Conservation (phyloP, 2,113 vertebrate species). For the Ramphastos sulfuratus region DNA sequence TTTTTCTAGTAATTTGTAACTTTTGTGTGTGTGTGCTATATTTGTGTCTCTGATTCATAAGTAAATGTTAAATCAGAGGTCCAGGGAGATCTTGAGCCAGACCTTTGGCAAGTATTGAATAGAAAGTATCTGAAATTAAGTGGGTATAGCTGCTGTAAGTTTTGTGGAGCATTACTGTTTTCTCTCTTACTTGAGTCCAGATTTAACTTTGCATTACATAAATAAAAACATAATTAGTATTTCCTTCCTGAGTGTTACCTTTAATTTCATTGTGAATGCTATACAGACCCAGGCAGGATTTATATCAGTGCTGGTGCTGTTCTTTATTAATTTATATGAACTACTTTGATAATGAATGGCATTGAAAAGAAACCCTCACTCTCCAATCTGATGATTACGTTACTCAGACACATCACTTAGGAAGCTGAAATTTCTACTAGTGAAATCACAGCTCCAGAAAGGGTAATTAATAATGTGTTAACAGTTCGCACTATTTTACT, state of each 20-base stretch:
- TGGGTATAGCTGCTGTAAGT: not conserved
- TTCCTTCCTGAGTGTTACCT: not conserved
- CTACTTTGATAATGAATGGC: not conserved
- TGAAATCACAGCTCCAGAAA: not conserved
- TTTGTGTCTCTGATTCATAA: not conserved
- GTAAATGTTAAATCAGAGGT: not conserved
- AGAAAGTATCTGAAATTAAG: not conserved
- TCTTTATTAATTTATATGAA: not conserved
- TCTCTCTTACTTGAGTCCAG: not conserved
- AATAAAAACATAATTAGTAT: not conserved
- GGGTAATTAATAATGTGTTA: not conserved
- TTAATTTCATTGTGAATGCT: not conserved
- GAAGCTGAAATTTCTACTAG: not conserved
- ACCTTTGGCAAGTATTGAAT: not conserved
- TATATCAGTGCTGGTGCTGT: not conserved
- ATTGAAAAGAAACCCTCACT: not conserved
- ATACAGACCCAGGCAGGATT: not conserved
- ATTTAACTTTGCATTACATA: not conserved
- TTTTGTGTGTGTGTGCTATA: not conserved
- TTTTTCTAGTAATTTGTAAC: not conserved
- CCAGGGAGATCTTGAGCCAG: not conserved
- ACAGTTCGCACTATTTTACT: not conserved
- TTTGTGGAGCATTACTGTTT: not conserved
- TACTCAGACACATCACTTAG: not conserved
- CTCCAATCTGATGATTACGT: not conserved